Base-by-base conservation (phyloP, 2,797 vertebrate genomes). In the Setipinna tenuifilis region DNA sequence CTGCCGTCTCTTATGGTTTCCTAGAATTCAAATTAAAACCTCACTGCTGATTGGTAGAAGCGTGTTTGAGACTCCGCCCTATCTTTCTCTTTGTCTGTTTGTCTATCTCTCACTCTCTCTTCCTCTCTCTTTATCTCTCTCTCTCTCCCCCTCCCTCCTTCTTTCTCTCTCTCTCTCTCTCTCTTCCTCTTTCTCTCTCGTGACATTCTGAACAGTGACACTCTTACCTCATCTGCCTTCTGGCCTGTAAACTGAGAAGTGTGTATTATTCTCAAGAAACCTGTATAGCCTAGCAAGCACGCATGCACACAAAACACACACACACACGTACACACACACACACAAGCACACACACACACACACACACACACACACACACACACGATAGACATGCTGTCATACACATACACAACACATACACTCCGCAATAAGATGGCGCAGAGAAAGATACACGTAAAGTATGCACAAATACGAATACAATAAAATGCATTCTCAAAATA, bases 31-130 rank as follows among this genome's bases (percentile, higher is more conserved):
- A 75, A 75, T 75, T 35, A 35, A 75, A 75, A 17, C 68, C 16
- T 75, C 14, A 35, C 14, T 35, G 12, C 12, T 75, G 68, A 75
- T 41, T 75, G 68, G 68, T 12, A 19, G 94, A 97, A 95, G 92
- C 0, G 0, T 89, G 88, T 94, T 92, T 92, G 89, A 92, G 92
- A 78, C 83, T 25, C 11, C 62, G 7, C 62, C 62, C 62, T 68
- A 3, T 68, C 62, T 84, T 59, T 0, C 5, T 84, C 78, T 58
- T 25, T 54, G 50, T 54, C 50, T 54, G 2, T 19, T 31, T 82
- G 58, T 41, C 82, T 65, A 5, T 6, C 83, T 81, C 78, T 68
- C 82, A 83, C 28, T 81, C 82, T 25, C 59, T 83, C 57, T 35
- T 12, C 35, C 25, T 31, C 65, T 16, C 28, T 35, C 65, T 19